These are phyloP conservation scores for Lepidotrigona ventralis DNA, from an alignment of 1,140 invertebrate genomes.

Conservation along the genomic window DNA sequence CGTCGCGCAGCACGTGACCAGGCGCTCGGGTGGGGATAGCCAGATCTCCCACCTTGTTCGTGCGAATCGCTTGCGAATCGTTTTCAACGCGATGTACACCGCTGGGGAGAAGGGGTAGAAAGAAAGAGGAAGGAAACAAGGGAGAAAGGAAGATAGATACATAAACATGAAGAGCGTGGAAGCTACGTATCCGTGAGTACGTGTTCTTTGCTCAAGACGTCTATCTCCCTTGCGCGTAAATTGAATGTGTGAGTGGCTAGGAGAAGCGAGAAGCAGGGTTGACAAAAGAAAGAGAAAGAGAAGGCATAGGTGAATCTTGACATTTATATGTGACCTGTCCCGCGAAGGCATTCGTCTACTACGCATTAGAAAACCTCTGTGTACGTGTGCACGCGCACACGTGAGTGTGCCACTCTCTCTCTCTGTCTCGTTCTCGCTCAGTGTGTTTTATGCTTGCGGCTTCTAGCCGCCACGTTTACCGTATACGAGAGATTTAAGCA, in stretches of 20 bases:
- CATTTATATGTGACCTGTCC: constrained; percentile 51
- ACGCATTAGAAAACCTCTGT: constrained; percentile 30
- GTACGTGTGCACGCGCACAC: constrained; percentile 12
- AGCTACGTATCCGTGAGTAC: constrained; percentile 24
- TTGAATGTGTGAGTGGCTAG: constrained; percentile 42
- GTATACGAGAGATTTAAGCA: constrained; percentile 21
- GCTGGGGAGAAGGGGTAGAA: not conserved
- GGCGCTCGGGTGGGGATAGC: not conserved
- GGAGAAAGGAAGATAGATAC: constrained; percentile 39
- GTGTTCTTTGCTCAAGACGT: constrained; percentile 17
- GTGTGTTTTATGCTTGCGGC: constrained; percentile 39
- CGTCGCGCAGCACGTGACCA: constrained; percentile 20
- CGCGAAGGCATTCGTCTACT: constrained; percentile 44
- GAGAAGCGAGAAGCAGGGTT: not conserved
- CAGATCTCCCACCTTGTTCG: not conserved
- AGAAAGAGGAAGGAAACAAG: not conserved
- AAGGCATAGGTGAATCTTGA: constrained; percentile 48
- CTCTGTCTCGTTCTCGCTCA: not conserved
- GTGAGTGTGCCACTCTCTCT: not conserved
- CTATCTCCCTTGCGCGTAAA: constrained; percentile 31
- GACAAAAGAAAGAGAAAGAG: not conserved
- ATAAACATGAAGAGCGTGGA: constrained; percentile 41
- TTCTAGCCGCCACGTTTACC: constrained; percentile 30
- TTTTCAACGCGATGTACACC: constrained; percentile 19
- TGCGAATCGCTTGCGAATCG: constrained; percentile 21